These are phyloP conservation scores for Gryllus bimaculatus DNA, from an alignment of 1,140 invertebrate genomes.

Conservation along the genomic window DNA sequence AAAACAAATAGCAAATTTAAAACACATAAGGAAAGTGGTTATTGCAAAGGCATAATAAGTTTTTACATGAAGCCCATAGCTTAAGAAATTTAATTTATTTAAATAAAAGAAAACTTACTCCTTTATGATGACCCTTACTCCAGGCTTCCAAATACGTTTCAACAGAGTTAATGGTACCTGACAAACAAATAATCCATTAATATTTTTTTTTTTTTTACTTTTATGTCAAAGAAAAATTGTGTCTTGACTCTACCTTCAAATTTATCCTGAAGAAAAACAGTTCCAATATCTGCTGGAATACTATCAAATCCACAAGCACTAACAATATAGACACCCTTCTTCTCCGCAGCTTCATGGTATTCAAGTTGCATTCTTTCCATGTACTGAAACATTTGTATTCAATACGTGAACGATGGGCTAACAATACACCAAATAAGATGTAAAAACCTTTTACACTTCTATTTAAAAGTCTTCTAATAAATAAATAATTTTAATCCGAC, in stretches of 20 bases:
- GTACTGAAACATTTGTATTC: conserved; percentile 45
- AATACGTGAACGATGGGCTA: neutral
- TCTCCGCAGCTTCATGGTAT: conserved; percentile 65
- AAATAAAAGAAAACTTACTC: neutral
- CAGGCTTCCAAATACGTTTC: conserved; percentile 56
- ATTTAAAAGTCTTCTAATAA: neutral
- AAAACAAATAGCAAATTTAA: too few relatives aligned
- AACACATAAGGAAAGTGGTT: too few relatives aligned
- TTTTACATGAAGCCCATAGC: too few relatives aligned
- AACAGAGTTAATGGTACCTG: conserved; percentile 62
- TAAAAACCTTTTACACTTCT: neutral
- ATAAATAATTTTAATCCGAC: conserved; percentile 31
- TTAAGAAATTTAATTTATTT: too few relatives aligned
- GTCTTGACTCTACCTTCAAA: conserved; percentile 49
- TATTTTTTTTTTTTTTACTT: neutral
- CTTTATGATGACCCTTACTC: neutral
- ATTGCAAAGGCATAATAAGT: too few relatives aligned
- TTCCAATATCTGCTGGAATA: conserved; percentile 79
- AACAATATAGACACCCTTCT: conserved; percentile 71
- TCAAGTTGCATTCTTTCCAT: conserved; percentile 76
- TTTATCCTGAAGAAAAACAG: conserved; percentile 59
- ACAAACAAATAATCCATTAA: conserved; percentile 23
- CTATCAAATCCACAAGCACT: conserved; percentile 86
- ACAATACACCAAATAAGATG: neutral
- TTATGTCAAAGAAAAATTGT: neutral